Conservation (phyloP, 2,888 invertebrate species). For the Erynnis tages region DNA sequence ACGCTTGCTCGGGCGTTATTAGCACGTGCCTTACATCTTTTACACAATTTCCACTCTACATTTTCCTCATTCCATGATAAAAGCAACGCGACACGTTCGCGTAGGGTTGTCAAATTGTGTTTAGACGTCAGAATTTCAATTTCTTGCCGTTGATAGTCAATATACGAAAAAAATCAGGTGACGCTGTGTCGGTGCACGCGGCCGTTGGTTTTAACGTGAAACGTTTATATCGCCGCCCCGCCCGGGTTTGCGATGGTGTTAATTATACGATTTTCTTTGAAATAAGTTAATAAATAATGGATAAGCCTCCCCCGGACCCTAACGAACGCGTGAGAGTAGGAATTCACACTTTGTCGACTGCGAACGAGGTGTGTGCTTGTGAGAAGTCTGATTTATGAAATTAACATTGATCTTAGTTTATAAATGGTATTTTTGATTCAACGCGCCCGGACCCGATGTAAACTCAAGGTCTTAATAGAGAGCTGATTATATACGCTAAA, state of each 20-base stretch:
- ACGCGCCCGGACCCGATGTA: too few species aligned
- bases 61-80: background rate
- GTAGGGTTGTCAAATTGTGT: background rate
- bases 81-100: background rate
- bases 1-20: background rate
- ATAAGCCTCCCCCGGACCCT: slow-evolving; percentile 55
- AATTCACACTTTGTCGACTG: too few species aligned
- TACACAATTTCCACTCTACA: background rate
- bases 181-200: too few species aligned
- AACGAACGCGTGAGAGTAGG: too few species aligned
- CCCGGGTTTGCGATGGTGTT: slow-evolving; percentile 60
- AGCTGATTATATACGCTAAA: too few species aligned
- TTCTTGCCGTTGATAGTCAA: too few species aligned
- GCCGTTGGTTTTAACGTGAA: too few species aligned
- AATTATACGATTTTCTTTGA: slow-evolving; percentile 81
- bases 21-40: background rate
- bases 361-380: background rate
- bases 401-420: background rate
- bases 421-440: too few species aligned
- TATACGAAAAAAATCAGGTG: too few species aligned
- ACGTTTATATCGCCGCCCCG: slow-evolving; percentile 46
- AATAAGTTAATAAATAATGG: slow-evolving; percentile 81
- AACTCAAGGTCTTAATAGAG: too few species aligned
- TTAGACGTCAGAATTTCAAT: too few species aligned
- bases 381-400: background rate